Conservation (phyloP, 1,140 invertebrate genomes). For the Scylla paramamosain region DNA sequence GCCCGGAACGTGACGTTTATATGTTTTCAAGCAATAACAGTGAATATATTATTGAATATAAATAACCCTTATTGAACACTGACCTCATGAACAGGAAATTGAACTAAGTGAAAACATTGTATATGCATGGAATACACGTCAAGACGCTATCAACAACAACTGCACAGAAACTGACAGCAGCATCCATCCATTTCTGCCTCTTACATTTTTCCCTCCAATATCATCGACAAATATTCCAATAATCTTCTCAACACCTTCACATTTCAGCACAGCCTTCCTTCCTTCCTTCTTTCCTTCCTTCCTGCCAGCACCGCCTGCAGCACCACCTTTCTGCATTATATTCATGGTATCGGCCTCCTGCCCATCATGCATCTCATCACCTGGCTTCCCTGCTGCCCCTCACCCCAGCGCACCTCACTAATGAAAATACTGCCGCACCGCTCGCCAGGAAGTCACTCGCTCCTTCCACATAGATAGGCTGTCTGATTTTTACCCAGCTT, state of each 20-base stretch:
- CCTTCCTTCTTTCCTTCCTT: neutral
- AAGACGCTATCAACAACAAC: too few relatives aligned
- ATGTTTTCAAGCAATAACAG: too few relatives aligned
- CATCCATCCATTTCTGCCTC: too few relatives aligned
- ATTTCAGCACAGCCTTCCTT: neutral
- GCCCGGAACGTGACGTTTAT: too few relatives aligned
- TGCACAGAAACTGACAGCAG: too few relatives aligned
- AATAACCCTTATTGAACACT: too few relatives aligned
- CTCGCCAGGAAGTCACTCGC: neutral
- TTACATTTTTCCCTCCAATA: neutral
- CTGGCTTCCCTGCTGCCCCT: neutral
- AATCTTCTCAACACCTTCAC: conserved; percentile 11
- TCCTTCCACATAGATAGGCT: neutral
- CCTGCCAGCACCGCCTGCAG: neutral
- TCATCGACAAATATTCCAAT: neutral
- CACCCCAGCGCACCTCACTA: neutral
- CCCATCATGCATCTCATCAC: neutral
- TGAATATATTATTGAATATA: too few relatives aligned
- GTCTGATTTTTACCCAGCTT: neutral
- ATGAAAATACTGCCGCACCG: neutral
- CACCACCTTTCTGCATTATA: neutral
- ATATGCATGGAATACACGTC: too few relatives aligned
- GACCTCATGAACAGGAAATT: too few relatives aligned
- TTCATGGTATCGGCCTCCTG: neutral
- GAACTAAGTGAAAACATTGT: too few relatives aligned